phyloP scores from a whole-genome alignment of 2,888 invertebrate species.

The Ariolimax columbianus region DNA sequence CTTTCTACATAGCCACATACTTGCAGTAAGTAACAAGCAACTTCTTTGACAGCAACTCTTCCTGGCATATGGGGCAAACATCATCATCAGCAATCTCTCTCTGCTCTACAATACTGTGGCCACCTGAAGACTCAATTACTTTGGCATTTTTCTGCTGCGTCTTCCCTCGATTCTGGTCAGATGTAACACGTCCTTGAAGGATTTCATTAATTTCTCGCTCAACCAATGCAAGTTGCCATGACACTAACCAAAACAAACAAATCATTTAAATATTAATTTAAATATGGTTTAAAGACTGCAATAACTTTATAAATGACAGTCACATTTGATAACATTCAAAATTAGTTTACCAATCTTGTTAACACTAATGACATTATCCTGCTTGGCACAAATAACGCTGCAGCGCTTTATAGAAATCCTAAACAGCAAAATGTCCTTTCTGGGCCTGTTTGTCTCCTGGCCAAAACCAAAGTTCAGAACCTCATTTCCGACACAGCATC shows the following conservation, averaged over 20 bases:
- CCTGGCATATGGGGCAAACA: slow-evolving; percentile 79
- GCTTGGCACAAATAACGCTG: no score
- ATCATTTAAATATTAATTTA: neutral
- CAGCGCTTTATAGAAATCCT: no score
- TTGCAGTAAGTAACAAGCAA: slow-evolving; percentile 78
- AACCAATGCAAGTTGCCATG: slow-evolving; percentile 78
- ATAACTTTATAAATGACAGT: neutral
- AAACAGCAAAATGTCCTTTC: no score
- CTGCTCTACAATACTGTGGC: slow-evolving; percentile 67
- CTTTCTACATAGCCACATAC: slow-evolving; percentile 63
- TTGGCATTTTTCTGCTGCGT: neutral
- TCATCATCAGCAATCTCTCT: slow-evolving; percentile 76
- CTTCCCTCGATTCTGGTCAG: slow-evolving; percentile 55
- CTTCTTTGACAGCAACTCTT: slow-evolving; percentile 75
- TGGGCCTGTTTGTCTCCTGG: no score
- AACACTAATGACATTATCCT: no score
- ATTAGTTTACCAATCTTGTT: no score
- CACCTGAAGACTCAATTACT: slow-evolving; percentile 59
- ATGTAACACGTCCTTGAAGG: slow-evolving; percentile 65
- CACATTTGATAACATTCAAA: no score
- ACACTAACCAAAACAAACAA: slow-evolving; percentile 64
- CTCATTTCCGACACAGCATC: no score
- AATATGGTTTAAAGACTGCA: neutral
- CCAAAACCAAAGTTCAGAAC: no score
- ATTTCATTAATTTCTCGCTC: slow-evolving; percentile 78